A percentile compares a stretch with the other conserved stretches of the same genome.
Evolutionary conservation across 2,888 invertebrate species (phyloP).

Genomic region (Noctua janthe): DNA sequence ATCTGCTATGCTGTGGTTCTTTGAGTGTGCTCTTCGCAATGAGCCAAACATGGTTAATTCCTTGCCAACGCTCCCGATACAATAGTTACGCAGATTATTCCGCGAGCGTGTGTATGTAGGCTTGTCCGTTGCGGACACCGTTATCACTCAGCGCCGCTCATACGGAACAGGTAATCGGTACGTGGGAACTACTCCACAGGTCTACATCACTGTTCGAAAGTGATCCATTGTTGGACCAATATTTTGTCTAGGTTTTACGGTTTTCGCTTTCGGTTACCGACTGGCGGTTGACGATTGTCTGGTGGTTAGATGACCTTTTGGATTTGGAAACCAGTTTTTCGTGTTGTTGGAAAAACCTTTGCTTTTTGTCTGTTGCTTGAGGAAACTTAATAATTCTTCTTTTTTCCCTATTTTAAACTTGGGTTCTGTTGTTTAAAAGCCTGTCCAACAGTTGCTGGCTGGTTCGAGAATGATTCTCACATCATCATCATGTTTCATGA

Average conservation of each 20-base stretch:
- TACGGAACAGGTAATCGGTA: conserved; percentile 72
- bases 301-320: conserved; percentile 32
- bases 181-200: conserved; percentile 77
- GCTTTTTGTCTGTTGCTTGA: not conserved
- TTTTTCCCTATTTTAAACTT: not conserved
- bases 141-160: conserved; percentile 60
- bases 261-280: conserved; percentile 61
- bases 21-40: not conserved
- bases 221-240: conserved; percentile 55
- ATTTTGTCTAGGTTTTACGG: conserved; percentile 44
- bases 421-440: not conserved
- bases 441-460: not conserved
- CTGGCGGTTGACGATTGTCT: not conserved
- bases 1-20: not conserved
- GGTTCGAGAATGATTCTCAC: not conserved
- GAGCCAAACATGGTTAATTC: conserved; percentile 20
- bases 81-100: conserved; percentile 56
- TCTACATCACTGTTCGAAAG: conserved; percentile 65
- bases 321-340: conserved; percentile 11
- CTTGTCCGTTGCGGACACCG: conserved; percentile 70
- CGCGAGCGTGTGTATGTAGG: conserved; percentile 66
- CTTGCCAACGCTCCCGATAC: conserved; percentile 29
- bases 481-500: not conserved
- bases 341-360: not conserved
- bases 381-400: not conserved